Conservation (phyloP, 1,140 invertebrate genomes). For the Drosophila paulistorum region DNA sequence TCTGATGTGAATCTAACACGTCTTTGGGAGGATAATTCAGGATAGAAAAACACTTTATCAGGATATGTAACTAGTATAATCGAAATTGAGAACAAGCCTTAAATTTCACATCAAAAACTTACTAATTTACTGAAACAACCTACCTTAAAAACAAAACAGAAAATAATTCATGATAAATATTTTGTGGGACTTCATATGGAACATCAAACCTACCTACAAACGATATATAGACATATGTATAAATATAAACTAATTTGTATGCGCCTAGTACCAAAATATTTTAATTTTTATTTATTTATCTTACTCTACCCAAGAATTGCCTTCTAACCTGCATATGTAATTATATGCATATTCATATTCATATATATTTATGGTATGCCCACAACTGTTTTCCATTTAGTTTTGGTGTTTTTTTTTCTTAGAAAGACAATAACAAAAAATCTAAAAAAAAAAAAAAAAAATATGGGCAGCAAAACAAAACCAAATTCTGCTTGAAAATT, state of each 20-base stretch:
- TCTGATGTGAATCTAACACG: too few relatives aligned
- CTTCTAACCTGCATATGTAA: constrained; percentile 46
- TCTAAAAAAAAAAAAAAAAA: constrained; percentile 12
- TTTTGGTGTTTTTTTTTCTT: constrained; percentile 21
- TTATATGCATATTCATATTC: neutral
- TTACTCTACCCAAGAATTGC: constrained; percentile 65
- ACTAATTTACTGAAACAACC: constrained; percentile 30
- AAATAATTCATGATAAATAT: neutral
- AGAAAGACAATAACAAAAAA: constrained; percentile 67
- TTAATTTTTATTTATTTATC: constrained; percentile 34
- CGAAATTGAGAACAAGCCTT: constrained; percentile 23
- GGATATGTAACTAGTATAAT: neutral
- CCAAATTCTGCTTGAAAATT: constrained; percentile 49
- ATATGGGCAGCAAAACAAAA: neutral
- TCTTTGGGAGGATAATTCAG: too few relatives aligned
- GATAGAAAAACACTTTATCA: too few relatives aligned
- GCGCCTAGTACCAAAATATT: constrained; percentile 34
- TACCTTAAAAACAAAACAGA: constrained; percentile 25
- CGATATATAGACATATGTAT: neutral
- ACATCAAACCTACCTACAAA: constrained; percentile 43
- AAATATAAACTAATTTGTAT: constrained; percentile 26
- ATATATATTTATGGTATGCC: constrained; percentile 7
- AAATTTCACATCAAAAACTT: constrained; percentile 9
- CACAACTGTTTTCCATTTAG: constrained; percentile 8
- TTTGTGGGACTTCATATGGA: constrained; percentile 24